Conservation (phyloP, 2,797 vertebrate species). For the Enteromius viviparus region DNA sequence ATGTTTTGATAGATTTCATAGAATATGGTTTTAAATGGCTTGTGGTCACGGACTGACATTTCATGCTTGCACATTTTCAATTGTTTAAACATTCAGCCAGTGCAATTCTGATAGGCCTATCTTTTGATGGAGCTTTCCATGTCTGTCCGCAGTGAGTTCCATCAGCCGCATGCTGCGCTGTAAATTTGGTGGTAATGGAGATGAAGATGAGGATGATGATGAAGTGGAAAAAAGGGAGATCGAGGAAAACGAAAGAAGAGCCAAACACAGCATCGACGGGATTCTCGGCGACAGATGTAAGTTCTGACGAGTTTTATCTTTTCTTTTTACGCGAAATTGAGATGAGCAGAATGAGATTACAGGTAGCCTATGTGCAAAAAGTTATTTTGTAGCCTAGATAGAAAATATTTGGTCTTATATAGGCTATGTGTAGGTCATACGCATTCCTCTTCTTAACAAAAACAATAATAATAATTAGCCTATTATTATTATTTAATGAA, state of each 20-base stretch:
- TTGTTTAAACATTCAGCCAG: slow-evolving; percentile 16
- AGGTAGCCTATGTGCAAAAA: neutral
- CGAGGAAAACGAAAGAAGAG: slow-evolving; percentile 91
- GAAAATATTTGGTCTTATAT: neutral
- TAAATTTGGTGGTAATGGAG: slow-evolving; percentile 94
- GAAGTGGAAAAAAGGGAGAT: slow-evolving; percentile 92
- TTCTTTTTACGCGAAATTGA: neutral
- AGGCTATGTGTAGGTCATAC: neutral
- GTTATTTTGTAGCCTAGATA: neutral
- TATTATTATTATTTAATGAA: neutral
- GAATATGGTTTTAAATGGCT: neutral
- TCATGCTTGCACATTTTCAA: neutral
- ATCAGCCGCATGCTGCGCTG: slow-evolving; percentile 96
- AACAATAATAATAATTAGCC: neutral
- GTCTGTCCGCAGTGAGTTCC: slow-evolving; percentile 84
- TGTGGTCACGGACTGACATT: neutral
- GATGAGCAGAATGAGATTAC: neutral
- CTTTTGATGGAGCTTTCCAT: neutral
- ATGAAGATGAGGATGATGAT: slow-evolving; percentile 94
- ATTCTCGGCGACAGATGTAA: slow-evolving; percentile 98
- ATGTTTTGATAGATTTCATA: neutral
- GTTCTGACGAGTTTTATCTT: slow-evolving; percentile 54
- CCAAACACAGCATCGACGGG: slow-evolving; percentile 98
- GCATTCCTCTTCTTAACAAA: neutral
- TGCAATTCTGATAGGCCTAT: neutral